Evolutionary conservation across 2,113 vertebrate species (phyloP).

Genomic region (Limnothrissa miodon): DNA sequence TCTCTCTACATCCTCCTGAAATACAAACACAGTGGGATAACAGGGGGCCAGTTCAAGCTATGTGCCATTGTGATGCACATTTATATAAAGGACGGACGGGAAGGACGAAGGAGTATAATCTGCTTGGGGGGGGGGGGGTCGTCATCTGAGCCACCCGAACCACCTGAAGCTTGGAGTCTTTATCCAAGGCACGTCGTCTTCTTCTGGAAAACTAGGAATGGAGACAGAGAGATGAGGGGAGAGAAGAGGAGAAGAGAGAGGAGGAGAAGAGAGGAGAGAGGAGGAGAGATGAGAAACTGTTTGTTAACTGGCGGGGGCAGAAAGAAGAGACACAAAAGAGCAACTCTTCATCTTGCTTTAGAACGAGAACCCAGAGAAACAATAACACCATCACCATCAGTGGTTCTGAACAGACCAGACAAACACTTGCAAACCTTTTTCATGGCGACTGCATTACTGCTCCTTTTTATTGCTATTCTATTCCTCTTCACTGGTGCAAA

Average conservation of each 20-base stretch:
- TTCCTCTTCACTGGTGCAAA: not conserved
- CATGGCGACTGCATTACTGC: not conserved
- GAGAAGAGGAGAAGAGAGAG: not conserved
- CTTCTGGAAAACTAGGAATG: constrained; percentile 18
- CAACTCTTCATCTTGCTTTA: not conserved
- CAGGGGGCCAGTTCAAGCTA: not conserved
- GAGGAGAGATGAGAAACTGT: not conserved
- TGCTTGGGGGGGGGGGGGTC: not conserved
- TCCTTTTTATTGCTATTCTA: too few relatives aligned
- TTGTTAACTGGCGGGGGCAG: not conserved
- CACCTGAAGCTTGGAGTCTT: not conserved
- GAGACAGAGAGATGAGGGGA: constrained; percentile 16
- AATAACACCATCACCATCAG: not conserved
- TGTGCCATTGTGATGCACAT: not conserved
- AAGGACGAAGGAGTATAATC: not conserved
- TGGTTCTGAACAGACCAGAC: not conserved
- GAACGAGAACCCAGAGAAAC: not conserved
- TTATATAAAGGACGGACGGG: not conserved
- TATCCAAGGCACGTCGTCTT: not conserved
- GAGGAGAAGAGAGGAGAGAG: not conserved
- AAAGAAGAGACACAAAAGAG: not conserved
- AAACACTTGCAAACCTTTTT: not conserved
- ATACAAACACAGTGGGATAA: not conserved
- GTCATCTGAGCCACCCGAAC: not conserved
- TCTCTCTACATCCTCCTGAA: constrained; percentile 17